Base-by-base conservation (phyloP, 2,797 vertebrate genomes). In the Micromesistius poutassou region DNA sequence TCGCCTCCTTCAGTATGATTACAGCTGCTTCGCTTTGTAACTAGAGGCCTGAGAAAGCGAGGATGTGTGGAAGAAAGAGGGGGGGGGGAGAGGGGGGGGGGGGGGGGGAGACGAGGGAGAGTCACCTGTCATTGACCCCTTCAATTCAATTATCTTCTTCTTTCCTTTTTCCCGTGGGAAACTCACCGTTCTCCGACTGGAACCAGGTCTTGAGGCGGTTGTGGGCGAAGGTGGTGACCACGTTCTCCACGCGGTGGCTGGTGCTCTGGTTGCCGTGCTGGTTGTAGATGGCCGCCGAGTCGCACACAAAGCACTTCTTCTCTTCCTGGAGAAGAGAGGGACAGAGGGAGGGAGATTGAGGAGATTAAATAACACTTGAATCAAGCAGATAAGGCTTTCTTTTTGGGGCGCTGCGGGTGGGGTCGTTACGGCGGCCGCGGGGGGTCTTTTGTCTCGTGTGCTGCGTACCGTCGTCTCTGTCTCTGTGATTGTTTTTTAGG, bases 171-270 rank as follows among this genome's bases (percentile, higher is more conserved):
- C 68, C 68, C 68, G 30, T 31, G 68, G 13, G 68, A 62, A 42
- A 42, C 40, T 42, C 92, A 99, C 98, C 97, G 31, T 96, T 99
- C 94, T 98, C 97, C 0, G 98, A 98, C 84, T 99, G 98, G 97
- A 97, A 99, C 98, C 98, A 99, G 68, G 98, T 96, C 91, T 98
- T 98, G 73, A 98, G 94, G 78, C 97, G 94, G 89, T 99, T 98
- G 0, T 94, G 96, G 71, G 92, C 97, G 0, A 98, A 99, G 0
- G 97, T 96, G 5, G 97, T 99, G 86, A 99, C 97, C 0, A 99
- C 97, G 14, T 99, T 99, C 88, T 98, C 96, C 66, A 99, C 94
- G 2, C 94, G 94, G 87, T 99, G 98, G 80, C 95, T 95, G 80
- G 93, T 95, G 12, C 93, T 93, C 77, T 89, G 84, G 81, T 96